Evolutionary conservation across 1,140 invertebrate species (phyloP).

Genomic region (Drosophila nigromelanica): DNA sequence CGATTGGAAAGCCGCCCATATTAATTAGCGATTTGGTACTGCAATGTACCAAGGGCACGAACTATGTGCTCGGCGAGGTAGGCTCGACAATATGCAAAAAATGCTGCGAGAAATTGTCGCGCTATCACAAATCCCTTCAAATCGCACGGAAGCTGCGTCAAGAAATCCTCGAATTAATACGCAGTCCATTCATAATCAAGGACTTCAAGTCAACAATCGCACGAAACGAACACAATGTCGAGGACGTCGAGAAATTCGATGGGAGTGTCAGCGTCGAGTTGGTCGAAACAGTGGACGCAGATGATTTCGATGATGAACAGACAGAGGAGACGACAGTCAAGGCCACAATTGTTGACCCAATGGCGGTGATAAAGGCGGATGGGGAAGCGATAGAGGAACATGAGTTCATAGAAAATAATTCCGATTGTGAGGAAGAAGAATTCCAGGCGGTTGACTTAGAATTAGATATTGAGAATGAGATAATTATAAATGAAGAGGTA

Average conservation of each 20-base stretch:
- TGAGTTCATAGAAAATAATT: slow-evolving; percentile 38
- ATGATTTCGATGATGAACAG: slow-evolving; percentile 30
- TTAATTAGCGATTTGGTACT: slow-evolving; percentile 62
- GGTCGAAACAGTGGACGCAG: slow-evolving; percentile 29
- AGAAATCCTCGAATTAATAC: slow-evolving; percentile 66
- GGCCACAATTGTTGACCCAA: slow-evolving; percentile 35
- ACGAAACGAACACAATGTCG: slow-evolving; percentile 25
- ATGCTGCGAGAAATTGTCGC: slow-evolving; percentile 60
- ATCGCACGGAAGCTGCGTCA: slow-evolving; percentile 61
- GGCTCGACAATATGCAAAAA: slow-evolving; percentile 67
- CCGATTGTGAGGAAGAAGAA: slow-evolving; percentile 43
- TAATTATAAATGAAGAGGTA: slow-evolving; percentile 65
- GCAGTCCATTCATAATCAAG: slow-evolving; percentile 57
- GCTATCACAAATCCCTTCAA: slow-evolving; percentile 70
- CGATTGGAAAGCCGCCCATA: slow-evolving; percentile 64
- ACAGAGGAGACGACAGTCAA: slow-evolving; percentile 7
- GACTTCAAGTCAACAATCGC: slow-evolving; percentile 41
- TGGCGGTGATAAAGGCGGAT: slow-evolving; percentile 14
- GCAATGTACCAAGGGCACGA: slow-evolving; percentile 66
- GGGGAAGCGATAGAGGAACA: slow-evolving; percentile 30
- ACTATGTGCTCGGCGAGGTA: slow-evolving; percentile 52
- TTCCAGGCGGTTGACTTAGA: slow-evolving; percentile 58
- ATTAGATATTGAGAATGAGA: slow-evolving; percentile 69
- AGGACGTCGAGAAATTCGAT: slow-evolving; percentile 48
- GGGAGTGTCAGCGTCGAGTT: slow-evolving; percentile 18